These are phyloP conservation scores for Dallia pectoralis DNA, from an alignment of 2,797 vertebrate genomes.

Conservation along the genomic window DNA sequence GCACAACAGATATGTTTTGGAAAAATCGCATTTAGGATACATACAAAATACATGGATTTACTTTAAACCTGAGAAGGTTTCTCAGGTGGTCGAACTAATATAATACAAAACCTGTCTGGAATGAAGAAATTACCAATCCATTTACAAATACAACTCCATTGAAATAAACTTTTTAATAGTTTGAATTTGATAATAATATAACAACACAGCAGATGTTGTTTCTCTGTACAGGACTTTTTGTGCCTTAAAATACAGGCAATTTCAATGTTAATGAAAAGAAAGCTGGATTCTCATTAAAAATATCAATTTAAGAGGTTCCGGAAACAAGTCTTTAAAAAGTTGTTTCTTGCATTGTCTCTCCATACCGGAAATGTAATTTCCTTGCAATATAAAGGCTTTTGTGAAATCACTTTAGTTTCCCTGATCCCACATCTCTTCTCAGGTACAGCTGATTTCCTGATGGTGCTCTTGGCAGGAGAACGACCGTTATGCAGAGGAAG, in stretches of 20 bases:
- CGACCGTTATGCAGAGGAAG: conserved; percentile 78
- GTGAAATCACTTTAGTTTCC: conserved; percentile 73
- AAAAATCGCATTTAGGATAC: background rate
- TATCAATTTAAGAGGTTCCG: conserved; percentile 85
- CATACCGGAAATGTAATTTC: conserved; percentile 75
- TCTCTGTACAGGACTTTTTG: conserved; percentile 83
- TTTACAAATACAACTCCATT: conserved; percentile 35
- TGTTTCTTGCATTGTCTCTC: conserved; percentile 47
- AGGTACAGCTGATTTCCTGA: conserved; percentile 43
- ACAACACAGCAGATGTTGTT: conserved; percentile 89
- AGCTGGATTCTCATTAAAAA: conserved; percentile 80
- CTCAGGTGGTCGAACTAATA: background rate
- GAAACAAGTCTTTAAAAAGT: conserved; percentile 57
- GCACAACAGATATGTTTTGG: too few species aligned
- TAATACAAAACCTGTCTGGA: background rate
- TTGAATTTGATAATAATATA: conserved; percentile 92
- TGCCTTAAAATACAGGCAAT: conserved; percentile 83
- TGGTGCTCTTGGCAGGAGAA: conserved; percentile 64
- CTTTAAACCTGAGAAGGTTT: background rate
- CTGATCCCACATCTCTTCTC: conserved; percentile 32
- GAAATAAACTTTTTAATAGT: conserved; percentile 67
- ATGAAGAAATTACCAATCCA: conserved; percentile 9
- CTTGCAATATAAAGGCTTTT: conserved; percentile 81
- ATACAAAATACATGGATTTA: background rate
- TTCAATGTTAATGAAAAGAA: conserved; percentile 79